These are phyloP conservation scores for Zoanthus gigantus DNA, from an alignment of 92 coral and sea anemone genomes.

Conservation along the genomic window DNA sequence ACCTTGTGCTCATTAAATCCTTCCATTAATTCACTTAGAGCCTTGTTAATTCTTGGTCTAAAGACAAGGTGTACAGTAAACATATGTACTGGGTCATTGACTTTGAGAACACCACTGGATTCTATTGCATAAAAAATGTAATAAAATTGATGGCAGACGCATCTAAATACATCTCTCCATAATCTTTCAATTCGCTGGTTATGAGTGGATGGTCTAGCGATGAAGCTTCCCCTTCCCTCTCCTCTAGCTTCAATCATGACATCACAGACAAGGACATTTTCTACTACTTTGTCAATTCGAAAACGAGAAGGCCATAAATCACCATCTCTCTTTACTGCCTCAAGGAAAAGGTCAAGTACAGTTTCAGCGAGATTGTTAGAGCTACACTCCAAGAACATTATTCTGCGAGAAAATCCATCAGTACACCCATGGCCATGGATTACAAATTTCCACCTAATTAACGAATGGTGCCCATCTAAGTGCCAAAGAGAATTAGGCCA, in stretches of 20 bases:
- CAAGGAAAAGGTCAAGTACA: constrained; percentile 64
- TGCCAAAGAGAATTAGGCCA: constrained; percentile 80
- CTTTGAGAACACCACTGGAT: constrained; percentile 67
- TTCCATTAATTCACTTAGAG: constrained; percentile 64
- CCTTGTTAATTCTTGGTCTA: constrained; percentile 54
- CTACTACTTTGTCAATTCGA: constrained; percentile 75
- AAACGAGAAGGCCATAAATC: constrained; percentile 85
- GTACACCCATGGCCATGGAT: constrained; percentile 85
- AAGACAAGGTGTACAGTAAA: constrained; percentile 52
- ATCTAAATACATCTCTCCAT: constrained; percentile 80
- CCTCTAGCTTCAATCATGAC: constrained; percentile 71
- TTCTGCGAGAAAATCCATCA: constrained; percentile 76
- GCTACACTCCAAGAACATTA: constrained; percentile 74
- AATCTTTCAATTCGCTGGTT: constrained; percentile 79
- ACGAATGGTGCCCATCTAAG: constrained; percentile 83
- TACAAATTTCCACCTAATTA: constrained; percentile 78
- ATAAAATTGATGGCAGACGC: constrained; percentile 62
- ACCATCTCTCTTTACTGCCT: constrained; percentile 67
- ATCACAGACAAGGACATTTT: constrained; percentile 80
- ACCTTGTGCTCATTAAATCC: constrained; percentile 60
- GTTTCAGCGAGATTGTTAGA: constrained; percentile 76
- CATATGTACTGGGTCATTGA: constrained; percentile 70
- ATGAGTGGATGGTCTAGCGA: constrained; percentile 81
- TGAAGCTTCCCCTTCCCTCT: constrained; percentile 73
- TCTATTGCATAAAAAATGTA: constrained; percentile 77